phyloP scores from a whole-genome alignment of 2,888 invertebrate species.

The Amaurobius ferox region DNA sequence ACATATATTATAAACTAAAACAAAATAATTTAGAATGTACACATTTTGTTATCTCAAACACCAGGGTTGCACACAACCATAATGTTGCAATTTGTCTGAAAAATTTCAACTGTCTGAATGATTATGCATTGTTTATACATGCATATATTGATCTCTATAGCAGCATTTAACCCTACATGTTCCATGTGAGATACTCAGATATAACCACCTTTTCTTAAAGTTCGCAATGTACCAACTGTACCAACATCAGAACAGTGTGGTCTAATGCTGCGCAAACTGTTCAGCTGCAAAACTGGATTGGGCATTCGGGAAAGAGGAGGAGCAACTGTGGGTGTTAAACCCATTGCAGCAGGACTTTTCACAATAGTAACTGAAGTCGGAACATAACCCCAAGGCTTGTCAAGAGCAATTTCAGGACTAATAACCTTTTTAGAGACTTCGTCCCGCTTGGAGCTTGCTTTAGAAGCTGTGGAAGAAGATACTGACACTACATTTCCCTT shows the following conservation, averaged over 20 bases:
- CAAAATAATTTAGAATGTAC: not conserved
- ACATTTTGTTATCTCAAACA: not conserved
- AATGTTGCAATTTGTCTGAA: not conserved
- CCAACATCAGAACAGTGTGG: constrained; percentile 62
- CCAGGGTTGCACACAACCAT: constrained; percentile 2
- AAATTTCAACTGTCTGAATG: not conserved
- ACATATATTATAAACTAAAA: not conserved
- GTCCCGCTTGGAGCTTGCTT: not conserved
- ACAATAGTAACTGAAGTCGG: constrained; percentile 57
- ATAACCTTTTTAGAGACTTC: constrained; percentile 14
- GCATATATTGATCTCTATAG: not conserved
- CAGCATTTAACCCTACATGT: constrained; percentile 13
- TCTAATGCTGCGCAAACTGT: constrained; percentile 59
- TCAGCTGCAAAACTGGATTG: constrained; percentile 66
- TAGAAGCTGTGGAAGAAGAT: not conserved
- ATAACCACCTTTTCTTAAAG: constrained; percentile 70
- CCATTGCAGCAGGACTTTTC: constrained; percentile 63
- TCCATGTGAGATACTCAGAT: constrained; percentile 46
- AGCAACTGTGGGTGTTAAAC: constrained; percentile 62
- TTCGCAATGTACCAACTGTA: constrained; percentile 66
- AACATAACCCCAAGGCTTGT: constrained; percentile 68
- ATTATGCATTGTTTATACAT: not conserved
- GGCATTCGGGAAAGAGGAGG: constrained; percentile 71
- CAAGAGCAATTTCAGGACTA: constrained; percentile 40
- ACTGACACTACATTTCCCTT: not conserved